A percentile compares a stretch with the other conserved stretches of the same genome.
These are phyloP conservation scores for Ctenodactylus gundi DNA, from an alignment of 2,113 vertebrate species.

Conservation along the genomic window DNA sequence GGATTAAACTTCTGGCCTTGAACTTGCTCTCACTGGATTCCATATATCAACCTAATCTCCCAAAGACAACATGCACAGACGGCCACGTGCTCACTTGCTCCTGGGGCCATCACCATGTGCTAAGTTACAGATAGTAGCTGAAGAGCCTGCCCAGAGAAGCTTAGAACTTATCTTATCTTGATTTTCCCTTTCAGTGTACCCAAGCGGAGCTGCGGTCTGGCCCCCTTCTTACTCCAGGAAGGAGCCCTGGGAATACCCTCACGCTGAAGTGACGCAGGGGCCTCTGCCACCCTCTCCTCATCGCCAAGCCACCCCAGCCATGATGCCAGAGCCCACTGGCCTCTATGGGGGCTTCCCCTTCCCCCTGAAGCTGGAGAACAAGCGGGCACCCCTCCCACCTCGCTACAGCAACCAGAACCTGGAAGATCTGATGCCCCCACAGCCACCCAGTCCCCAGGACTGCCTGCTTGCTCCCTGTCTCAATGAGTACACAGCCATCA, in stretches of 20 bases:
- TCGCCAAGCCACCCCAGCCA: conserved; percentile 78
- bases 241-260: conserved; percentile 88
- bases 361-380: conserved; percentile 92
- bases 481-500: conserved; percentile 95
- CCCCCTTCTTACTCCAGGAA: conserved; percentile 86
- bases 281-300: conserved; percentile 78
- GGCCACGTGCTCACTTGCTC: accelerated
- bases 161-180: conserved; percentile 52
- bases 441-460: conserved; percentile 84
- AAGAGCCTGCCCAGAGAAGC: background rate
- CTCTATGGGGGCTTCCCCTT: conserved; percentile 96
- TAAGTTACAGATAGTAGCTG: background rate
- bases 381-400: conserved; percentile 94
- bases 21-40: background rate
- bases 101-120: too few species aligned
- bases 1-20: background rate
- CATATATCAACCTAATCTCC: background rate
- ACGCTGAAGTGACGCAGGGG: conserved; percentile 90
- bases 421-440: conserved; percentile 91
- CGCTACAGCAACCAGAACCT: conserved; percentile 97
- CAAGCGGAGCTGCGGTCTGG: conserved; percentile 86
- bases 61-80: background rate
- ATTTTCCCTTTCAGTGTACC: conserved; percentile 87
- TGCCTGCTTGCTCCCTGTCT: conserved; percentile 88
- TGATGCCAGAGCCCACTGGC: conserved; percentile 84